phyloP scores from a whole-genome alignment of 2,113 vertebrate species.

The Carassius gibelio region DNA sequence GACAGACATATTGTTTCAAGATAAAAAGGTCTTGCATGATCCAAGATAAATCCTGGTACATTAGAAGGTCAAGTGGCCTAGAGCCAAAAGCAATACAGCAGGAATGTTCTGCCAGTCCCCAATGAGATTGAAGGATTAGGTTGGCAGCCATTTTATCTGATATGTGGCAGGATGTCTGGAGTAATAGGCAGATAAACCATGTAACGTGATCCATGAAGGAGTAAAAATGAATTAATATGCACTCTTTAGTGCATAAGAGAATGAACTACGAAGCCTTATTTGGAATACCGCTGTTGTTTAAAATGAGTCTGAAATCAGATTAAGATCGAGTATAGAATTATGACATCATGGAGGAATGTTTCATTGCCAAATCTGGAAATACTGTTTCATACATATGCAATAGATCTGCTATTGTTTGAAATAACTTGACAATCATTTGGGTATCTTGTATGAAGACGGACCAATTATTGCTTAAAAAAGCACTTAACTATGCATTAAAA shows the following conservation, averaged over 20 bases:
- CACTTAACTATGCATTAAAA: background rate
- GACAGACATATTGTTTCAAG: slow-evolving; percentile 73
- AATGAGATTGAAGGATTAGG: background rate
- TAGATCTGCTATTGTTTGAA: slow-evolving; percentile 6
- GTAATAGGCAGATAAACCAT: background rate
- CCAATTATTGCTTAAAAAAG: background rate
- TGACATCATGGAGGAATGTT: slow-evolving; percentile 2
- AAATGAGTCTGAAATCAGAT: background rate
- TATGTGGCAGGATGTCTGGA: slow-evolving; percentile 13
- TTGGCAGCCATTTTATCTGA: slow-evolving; percentile 15
- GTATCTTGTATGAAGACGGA: background rate
- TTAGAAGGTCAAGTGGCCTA: slow-evolving; percentile 70
- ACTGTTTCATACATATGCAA: background rate
- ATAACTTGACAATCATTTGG: background rate
- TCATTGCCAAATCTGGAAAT: background rate
- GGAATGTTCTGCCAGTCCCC: slow-evolving; percentile 62
- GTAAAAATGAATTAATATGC: slow-evolving; percentile 16
- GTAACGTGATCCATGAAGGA: slow-evolving; percentile 16
- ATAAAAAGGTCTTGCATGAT: slow-evolving; percentile 60
- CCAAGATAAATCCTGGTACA: slow-evolving; percentile 75
- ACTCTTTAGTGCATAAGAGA: background rate
- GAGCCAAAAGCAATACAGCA: slow-evolving; percentile 58
- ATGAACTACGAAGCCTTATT: background rate
- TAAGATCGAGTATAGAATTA: background rate
- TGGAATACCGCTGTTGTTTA: background rate